Conservation (phyloP, 2,113 vertebrate genomes). For the Platysternon megacephalum region DNA sequence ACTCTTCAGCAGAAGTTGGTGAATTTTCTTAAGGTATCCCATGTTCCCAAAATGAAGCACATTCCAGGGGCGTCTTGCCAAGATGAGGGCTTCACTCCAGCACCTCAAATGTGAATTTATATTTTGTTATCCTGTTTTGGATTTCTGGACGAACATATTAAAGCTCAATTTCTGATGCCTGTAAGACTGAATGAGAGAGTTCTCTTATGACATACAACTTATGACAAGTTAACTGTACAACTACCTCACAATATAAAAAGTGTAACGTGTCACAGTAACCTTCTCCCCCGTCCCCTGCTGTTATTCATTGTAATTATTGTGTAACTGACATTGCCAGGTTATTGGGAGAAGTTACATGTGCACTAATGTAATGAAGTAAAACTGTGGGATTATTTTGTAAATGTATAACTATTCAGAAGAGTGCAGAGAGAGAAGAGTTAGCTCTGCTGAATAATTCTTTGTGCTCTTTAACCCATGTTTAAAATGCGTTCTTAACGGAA, state of each 20-base stretch:
- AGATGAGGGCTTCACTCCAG: neutral
- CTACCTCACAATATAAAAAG: neutral
- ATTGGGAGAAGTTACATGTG: neutral
- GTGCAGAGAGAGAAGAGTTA: no score
- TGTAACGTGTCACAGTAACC: neutral
- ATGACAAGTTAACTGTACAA: neutral
- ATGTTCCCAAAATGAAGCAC: neutral
- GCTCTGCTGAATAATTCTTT: no score
- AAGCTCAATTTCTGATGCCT: neutral
- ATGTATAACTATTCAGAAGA: no score
- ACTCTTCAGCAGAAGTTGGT: neutral
- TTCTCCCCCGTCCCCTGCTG: neutral
- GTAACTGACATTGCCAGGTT: neutral
- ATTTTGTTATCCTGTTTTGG: neutral
- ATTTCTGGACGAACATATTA: neutral
- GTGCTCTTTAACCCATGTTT: no score
- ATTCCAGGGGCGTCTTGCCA: neutral
- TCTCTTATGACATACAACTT: neutral
- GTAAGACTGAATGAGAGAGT: no score
- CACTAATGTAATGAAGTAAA: no score
- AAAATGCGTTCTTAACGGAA: no score
- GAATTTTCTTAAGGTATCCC: neutral
- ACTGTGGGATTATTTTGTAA: no score
- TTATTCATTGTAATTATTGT: neutral
- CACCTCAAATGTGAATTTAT: neutral